Evolutionary conservation across 2,113 vertebrate species (phyloP).

Genomic region (Eurystomus gularis): DNA sequence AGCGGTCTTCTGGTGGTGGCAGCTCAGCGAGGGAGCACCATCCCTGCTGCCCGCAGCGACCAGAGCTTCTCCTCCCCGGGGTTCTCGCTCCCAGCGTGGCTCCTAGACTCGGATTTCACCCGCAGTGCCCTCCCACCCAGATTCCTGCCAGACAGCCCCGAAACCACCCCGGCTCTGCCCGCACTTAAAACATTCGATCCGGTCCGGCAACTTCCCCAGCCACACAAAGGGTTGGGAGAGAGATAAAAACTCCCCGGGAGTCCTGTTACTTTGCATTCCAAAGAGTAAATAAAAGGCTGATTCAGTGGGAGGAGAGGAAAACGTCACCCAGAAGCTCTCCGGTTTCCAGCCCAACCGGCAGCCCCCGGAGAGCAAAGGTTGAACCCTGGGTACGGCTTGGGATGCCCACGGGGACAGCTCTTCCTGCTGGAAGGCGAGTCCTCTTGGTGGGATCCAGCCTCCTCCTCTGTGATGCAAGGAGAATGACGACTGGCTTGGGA

Average conservation of each 20-base stretch:
- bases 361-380: background rate
- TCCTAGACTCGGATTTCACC: constrained; percentile 13
- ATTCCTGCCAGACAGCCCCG: constrained; percentile 33
- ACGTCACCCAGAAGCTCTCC: background rate
- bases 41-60: background rate
- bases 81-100: background rate
- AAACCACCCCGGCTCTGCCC: background rate
- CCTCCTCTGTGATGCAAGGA: background rate
- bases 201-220: background rate
- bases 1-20: background rate
- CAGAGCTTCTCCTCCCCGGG: background rate
- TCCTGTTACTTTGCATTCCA: constrained; percentile 58
- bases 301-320: constrained; percentile 58
- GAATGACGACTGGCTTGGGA: background rate
- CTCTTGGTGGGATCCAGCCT: background rate
- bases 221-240: background rate
- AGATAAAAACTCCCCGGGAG: constrained; percentile 38
- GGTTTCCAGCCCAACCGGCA: background rate
- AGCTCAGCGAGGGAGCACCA: background rate
- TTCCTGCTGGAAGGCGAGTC: background rate
- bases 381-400: background rate
- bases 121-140: constrained; percentile 17
- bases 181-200: background rate
- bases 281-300: constrained; percentile 54
- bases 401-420: background rate